Evolutionary conservation across 2,797 vertebrate species (phyloP), one percentile per base, ranked within the genome.

Genomic region (Crocodylus rhombifer): DNA sequence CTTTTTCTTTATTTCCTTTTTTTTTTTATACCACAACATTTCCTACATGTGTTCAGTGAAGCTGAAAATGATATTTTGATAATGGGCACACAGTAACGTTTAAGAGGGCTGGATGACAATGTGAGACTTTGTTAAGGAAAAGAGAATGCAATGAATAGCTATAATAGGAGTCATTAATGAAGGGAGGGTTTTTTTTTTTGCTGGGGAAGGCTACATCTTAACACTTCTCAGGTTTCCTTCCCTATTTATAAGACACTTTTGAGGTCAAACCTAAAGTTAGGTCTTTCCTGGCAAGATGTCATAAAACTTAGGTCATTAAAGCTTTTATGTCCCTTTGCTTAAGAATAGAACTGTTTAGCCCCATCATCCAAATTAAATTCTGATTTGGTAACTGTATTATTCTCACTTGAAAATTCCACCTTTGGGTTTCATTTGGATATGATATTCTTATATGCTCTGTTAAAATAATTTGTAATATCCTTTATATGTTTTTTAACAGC

Each of bases 61-160:
- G 97, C 97, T 90, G 96, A 98, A 98, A 98, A 98, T 98, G 96
- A 97, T 98, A 98, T 98, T 98, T 98, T 97, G 97, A 97, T 98
- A 98, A 98, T 97, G 97, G 97, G 96, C 96, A 95, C 80, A 96
- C 97, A 97, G 95, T 92, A 98, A 97, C 80, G 6, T 97, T 98
- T 97, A 98, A 97, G 95, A 96, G 96, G 96, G 84, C 96, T 93
- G 90, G 91, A 90, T 97, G 97, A 98, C 97, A 98, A 97, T 96
- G 95, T 97, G 95, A 98, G 97, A 97, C 95, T 98, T 98, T 97
- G 96, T 98, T 97, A 97, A 97, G 97, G 95, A 97, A 96, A 97
- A 94, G 93, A 97, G 94, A 95, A 97, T 95, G 96, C 97, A 97
- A 96, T 97, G 98, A 97, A 97, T 96, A 96, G 96, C 97, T 96